Evolutionary conservation across 92 coral and sea anemone species (phyloP), one percentile per base, ranked within the genome.

Genomic region (Montipora capitata): DNA sequence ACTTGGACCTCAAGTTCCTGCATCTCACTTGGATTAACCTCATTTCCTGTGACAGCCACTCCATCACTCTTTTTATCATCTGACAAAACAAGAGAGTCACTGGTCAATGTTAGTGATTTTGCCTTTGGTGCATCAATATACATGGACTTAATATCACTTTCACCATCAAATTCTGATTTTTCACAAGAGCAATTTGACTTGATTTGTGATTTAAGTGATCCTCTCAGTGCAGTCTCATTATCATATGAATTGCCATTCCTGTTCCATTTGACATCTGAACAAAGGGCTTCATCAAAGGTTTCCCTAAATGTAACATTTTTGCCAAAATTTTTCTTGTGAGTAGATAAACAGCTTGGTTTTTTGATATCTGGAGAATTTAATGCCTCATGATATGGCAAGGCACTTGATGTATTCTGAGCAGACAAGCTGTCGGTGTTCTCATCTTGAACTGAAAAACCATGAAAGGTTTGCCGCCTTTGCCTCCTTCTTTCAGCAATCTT

Each of bases 401-500:
- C 15, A 12, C 14, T 11, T 6, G 61, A 18, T 1, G 67, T 27
- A 3, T 62, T 18, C 48, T 73, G 71, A 18, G 58, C 41, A 14
- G 20, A 16, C n/a, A 35, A 44, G 6, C 20, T 14, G 39, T 3
- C 54, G 4, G 80, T 45, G 15, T 20, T 71, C 27, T 61, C 71
- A 72, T 83, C 87, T 58, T 73, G 61, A 35, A 63, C 58, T 73
- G 96, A 27, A 65, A 59, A 91, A 40, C 96, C 98, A 93, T 91
- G 93, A 77, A 88, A 74, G 1, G 96, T 95, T 51, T 88, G 95
- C 35, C 95, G 66, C 44, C 83, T 85, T 51, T 71, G 78, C 80
- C 85, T 93, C 83, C 57, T 82, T 74, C 27, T 95, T 74, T 91
- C 93, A 91, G 91, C 89, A 81, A 90, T 94, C 98, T 95, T 85